Percentiles rank a stretch among this genome's conserved stretches.
phyloP scores from a whole-genome alignment of 2,113 vertebrate species.

The Barnardius zonarius region DNA sequence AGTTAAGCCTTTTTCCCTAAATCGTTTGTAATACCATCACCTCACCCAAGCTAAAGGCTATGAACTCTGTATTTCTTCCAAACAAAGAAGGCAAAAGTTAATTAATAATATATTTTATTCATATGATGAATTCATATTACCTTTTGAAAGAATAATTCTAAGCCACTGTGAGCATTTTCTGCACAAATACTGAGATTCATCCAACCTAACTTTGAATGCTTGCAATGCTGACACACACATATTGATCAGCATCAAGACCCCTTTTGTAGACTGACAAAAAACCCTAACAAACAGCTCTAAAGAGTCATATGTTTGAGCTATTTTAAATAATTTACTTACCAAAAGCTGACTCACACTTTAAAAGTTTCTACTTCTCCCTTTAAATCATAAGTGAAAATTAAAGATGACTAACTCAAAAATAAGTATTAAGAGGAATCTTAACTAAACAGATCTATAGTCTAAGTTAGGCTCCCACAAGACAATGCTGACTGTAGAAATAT shows the following conservation, averaged over 20 bases:
- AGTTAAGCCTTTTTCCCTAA: conserved; percentile 19
- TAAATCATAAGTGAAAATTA: neutral
- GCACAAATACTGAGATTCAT: neutral
- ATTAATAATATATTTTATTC: neutral
- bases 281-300: neutral
- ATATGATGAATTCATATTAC: neutral
- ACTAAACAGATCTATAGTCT: neutral
- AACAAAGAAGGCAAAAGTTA: neutral
- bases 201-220: neutral
- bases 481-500: neutral
- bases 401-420: neutral
- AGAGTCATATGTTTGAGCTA: neutral
- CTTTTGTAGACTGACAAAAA: neutral
- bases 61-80: conserved; percentile 2
- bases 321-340: neutral
- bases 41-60: conserved; percentile 6
- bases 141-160: neutral
- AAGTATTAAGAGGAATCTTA: neutral
- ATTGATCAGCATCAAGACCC: neutral
- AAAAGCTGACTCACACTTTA: neutral
- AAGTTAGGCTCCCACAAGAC: neutral
- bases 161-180: neutral
- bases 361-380: neutral
- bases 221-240: neutral
- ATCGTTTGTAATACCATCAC: neutral